Evolutionary conservation across 2,888 invertebrate genomes (phyloP).

Genomic region (Catocala sponsa): DNA sequence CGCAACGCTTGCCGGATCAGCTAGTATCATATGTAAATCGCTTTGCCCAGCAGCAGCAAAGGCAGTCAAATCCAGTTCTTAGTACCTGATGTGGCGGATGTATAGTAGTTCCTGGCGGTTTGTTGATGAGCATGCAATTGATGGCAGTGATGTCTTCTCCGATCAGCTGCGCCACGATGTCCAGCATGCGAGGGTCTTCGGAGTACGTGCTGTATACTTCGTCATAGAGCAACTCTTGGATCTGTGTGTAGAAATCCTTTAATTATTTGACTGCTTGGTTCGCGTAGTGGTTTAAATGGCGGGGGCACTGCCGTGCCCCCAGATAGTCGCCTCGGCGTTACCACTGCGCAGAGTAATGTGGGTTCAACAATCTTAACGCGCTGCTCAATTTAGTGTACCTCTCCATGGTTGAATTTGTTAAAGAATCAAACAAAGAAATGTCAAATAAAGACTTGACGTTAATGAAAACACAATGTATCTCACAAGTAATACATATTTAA

Average conservation of each 20-base stretch:
- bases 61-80: background rate
- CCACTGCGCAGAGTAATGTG: background rate
- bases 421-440: too few relatives aligned
- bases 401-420: too few relatives aligned
- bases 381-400: too few relatives aligned
- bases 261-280: too few relatives aligned
- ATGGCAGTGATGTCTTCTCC: constrained; percentile 92
- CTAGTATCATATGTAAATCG: too few relatives aligned
- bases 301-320: too few relatives aligned
- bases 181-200: constrained; percentile 88
- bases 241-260: constrained; percentile 59
- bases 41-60: too few relatives aligned
- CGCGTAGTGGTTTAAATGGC: background rate
- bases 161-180: constrained; percentile 91
- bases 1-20: too few relatives aligned
- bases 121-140: constrained; percentile 96
- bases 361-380: background rate
- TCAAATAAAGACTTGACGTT: background rate
- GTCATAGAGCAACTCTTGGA: constrained; percentile 93
- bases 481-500: too few relatives aligned
- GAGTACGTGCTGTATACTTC: constrained; percentile 91
- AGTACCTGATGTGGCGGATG: constrained; percentile 91
- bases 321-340: too few relatives aligned
- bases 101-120: constrained; percentile 93
- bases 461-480: background rate